Evolutionary conservation across 2,888 invertebrate species (phyloP), one percentile per base, ranked within the genome.

Genomic region (Gymnocheta viridis): DNA sequence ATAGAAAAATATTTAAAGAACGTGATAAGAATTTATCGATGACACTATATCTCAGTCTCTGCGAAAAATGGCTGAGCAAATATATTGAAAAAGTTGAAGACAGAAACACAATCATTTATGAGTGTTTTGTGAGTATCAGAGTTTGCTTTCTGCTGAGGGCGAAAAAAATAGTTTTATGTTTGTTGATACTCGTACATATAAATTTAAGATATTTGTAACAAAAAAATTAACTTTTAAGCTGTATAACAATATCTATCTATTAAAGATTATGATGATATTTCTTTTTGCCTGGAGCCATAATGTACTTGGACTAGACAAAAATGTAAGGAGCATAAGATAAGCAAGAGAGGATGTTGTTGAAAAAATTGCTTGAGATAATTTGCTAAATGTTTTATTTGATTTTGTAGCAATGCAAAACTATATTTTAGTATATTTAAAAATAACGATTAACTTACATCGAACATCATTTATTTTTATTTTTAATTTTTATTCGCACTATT

Each of bases 11-110:
- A 90, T 89, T 90, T 90, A 88, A 87, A 88, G 89, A 89, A 90
- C 90, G 90, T 90, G 90, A 90, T 89, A 88, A 87, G 90, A 90
- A 90, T 90, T 90, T 89, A 90, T 90, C 87, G 87, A 85, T 84
- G 82, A 86, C 82, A 85, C 80, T 9, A 47, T 51, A 64, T 66
- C 44, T 49, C 41, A 19, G 35, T 56, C 32, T 62, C 10, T 32
- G 22, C n/a, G 49, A 58, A 41, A 73, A 73, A 47, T n/a, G 29
- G 22, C 22, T 7, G 47, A 76, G 3, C 32, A 41, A 38, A 54
- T 49, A 70, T 47, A 51, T 64, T 58, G 41, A 67, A 41, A 66
- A 70, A 76, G 56, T 72, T 49, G 17, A 72, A 62, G 32, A 69
- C 69, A 69, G 29, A 72, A 22, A 69, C n/a, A 41, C 47, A 73